Conservation (phyloP, 2,797 vertebrate species). For the Falco columbarius region DNA sequence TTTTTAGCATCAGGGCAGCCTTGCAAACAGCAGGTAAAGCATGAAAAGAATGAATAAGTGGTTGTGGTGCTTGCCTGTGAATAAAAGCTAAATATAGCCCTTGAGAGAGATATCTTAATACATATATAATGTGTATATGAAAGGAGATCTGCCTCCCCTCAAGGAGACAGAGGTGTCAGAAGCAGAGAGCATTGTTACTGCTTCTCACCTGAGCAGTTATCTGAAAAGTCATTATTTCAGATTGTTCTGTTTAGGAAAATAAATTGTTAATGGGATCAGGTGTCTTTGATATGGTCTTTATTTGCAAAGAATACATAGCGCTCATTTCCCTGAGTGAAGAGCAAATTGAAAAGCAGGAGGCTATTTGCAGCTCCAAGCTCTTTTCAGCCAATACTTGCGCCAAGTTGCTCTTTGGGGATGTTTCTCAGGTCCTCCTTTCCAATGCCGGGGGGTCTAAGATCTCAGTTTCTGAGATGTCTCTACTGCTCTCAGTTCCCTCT, state of each 20-base stretch:
- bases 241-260: slow-evolving; percentile 1
- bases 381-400: neutral
- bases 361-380: neutral
- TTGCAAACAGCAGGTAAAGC: slow-evolving; percentile 67
- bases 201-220: neutral
- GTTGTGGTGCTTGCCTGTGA: slow-evolving; percentile 35
- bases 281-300: slow-evolving; percentile 4
- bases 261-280: neutral
- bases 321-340: neutral
- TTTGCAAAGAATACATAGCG: neutral
- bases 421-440: neutral
- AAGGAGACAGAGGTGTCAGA: neutral
- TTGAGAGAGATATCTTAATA: neutral
- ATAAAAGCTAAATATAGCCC: slow-evolving; percentile 48
- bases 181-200: neutral
- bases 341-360: slow-evolving; percentile 2
- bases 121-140: neutral
- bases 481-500: neutral
- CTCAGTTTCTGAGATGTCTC: neutral
- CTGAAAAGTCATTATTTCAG: neutral
- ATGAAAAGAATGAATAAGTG: slow-evolving; percentile 63
- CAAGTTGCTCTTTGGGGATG: neutral
- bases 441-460: neutral
- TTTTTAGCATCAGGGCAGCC: slow-evolving; percentile 61
- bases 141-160: neutral